Evolutionary conservation across 1,140 invertebrate species (phyloP), one percentile per base, ranked within the genome.

Genomic region (Drosophila pachea): DNA sequence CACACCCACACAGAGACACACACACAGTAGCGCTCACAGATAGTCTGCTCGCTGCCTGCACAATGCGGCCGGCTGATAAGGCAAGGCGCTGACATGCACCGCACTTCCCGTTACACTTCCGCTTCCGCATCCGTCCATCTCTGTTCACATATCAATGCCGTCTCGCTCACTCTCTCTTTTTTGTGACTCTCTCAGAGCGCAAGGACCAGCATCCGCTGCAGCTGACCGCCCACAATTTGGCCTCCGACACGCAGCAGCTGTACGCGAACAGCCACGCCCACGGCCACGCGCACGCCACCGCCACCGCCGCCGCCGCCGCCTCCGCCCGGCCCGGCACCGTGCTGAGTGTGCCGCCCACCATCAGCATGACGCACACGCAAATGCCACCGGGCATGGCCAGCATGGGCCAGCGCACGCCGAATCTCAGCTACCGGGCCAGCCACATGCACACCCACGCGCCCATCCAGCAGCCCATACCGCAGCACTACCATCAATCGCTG

Each of bases 151-250:
- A 11, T n/a, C 40, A n/a, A 7, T 2, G 35, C 35, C 8, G 35
- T 1, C 35, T 16, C 14, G 12, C n/a, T 12, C 4, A 11, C 4
- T 0, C 4, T 9, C 4, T 9, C n/a, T 7, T 43, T 7, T 43
- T 7, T 43, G 4, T 60, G n/a, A n/a, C n/a, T n/a, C n/a, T n/a
- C n/a, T n/a, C n/a, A 88, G 86, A 88, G 48, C 86, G 82, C 40
- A 88, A 88, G 68, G 86, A 88, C 63, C 86, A 88, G 65, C 86
- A 88, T 73, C 76, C 78, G 12, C 40, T 88, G 55, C 82, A 88
- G 58, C 50, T 88, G 48, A 78, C 82, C 29, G 83, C 78, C 22
- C 86, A 88, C 53, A 79, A 88, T 43, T 49, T 88, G 67, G 78
- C 73, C 55, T 75, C 78, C 29, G 86, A 87, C 43, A 86, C 72